phyloP scores from a whole-genome alignment of 2,113 vertebrate species.

The Heteronetta atricapilla region DNA sequence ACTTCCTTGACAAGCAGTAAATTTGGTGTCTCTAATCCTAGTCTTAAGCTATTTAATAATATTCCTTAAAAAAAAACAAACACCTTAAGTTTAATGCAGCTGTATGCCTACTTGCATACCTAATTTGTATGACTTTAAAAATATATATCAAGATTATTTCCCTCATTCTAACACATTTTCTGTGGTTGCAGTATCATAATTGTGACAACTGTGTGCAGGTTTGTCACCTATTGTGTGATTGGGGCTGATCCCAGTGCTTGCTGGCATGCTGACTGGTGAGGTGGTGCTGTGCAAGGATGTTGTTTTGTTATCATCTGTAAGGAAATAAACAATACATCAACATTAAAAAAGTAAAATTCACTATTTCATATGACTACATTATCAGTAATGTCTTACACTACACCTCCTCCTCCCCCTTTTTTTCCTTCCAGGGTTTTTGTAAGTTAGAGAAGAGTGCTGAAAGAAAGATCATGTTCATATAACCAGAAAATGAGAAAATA shows the following conservation, averaged over 20 bases:
- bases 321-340: slow-evolving; percentile 66
- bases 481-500: not conserved
- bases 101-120: not conserved
- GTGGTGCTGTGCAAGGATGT: not conserved
- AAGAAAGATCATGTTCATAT: not conserved
- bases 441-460: not conserved
- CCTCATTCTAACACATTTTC: not conserved
- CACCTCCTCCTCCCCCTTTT: not conserved
- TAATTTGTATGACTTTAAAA: not conserved
- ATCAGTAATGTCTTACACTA: not conserved
- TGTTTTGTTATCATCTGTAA: slow-evolving; percentile 62
- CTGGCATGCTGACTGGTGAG: slow-evolving; percentile 25
- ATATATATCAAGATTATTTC: not conserved
- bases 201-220: slow-evolving; percentile 57
- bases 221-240: slow-evolving; percentile 73
- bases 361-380: not conserved
- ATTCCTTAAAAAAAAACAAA: not conserved
- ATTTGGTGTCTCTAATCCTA: not conserved
- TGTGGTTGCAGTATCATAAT: not conserved
- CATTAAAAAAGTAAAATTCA: not conserved
- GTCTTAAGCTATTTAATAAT: not conserved
- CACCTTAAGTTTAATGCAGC: not conserved
- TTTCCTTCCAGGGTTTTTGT: not conserved
- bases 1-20: not conserved
- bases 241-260: slow-evolving; percentile 54